These are phyloP conservation scores for Sebastolobus alascanus DNA, from an alignment of 2,797 vertebrate species.

Conservation along the genomic window DNA sequence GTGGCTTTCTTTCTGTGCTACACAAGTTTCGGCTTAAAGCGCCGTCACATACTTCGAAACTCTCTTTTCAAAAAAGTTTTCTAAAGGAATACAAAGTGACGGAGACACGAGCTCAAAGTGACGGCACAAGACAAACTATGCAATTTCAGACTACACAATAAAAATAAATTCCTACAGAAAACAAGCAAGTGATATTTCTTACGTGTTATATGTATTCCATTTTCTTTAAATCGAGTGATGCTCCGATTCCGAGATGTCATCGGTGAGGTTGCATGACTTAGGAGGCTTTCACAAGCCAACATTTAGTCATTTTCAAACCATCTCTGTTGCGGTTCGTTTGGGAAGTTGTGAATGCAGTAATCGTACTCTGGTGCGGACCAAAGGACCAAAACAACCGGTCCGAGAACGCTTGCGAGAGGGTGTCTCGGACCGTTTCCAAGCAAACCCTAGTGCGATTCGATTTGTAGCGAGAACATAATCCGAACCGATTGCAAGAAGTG, in stretches of 20 bases:
- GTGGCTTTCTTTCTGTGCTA: slow-evolving; percentile 9
- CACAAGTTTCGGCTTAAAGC: slow-evolving; percentile 28
- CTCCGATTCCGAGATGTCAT: too few relatives aligned
- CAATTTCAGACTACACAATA: slow-evolving; percentile 9
- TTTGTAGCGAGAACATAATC: too few relatives aligned
- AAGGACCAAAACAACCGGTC: background rate
- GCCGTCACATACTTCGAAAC: background rate
- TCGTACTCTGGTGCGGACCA: background rate
- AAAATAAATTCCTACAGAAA: background rate
- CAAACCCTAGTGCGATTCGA: too few relatives aligned
- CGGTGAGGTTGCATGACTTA: too few relatives aligned
- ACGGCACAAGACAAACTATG: slow-evolving; percentile 22
- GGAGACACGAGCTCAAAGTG: slow-evolving; percentile 25
- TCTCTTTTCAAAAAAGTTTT: slow-evolving; percentile 49
- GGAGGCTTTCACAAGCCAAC: background rate
- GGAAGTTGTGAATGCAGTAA: background rate
- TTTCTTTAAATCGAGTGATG: background rate
- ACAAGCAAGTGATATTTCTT: too few relatives aligned
- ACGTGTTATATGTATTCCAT: background rate
- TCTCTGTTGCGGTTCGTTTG: background rate
- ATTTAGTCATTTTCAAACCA: background rate
- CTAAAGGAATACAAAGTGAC: slow-evolving; percentile 40
- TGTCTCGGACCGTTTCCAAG: too few relatives aligned
- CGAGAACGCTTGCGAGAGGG: too few relatives aligned
- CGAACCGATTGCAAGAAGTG: too few relatives aligned